phyloP scores from a whole-genome alignment of 2,113 vertebrate species.

The Cheirogaleus medius region DNA sequence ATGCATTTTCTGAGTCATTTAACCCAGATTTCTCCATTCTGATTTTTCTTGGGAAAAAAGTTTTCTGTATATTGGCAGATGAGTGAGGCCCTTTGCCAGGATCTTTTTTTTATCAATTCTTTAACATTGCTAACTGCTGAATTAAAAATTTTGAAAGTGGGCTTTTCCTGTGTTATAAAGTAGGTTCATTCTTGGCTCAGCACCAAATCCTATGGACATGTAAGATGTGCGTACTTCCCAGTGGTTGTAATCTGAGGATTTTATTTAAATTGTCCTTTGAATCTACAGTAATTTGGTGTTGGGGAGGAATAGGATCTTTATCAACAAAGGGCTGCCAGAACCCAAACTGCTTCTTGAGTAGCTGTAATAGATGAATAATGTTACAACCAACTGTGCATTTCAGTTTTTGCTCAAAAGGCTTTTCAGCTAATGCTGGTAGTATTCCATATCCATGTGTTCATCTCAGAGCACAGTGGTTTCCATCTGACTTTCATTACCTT shows the following conservation, averaged over 20 bases:
- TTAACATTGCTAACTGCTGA: neutral
- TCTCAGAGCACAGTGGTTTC: slow-evolving; percentile 17
- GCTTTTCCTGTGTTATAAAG: slow-evolving; percentile 2
- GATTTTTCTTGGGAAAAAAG: slow-evolving; percentile 47
- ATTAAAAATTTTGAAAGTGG: slow-evolving; percentile 14
- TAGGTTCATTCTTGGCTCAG: neutral
- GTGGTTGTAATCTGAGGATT: slow-evolving; percentile 6
- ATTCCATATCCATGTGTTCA: slow-evolving; percentile 26
- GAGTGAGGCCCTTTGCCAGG: slow-evolving; percentile 17
- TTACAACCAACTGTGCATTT: slow-evolving; percentile 52
- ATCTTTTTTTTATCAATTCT: neutral
- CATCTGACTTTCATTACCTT: slow-evolving; percentile 57
- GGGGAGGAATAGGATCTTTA: slow-evolving; percentile 42
- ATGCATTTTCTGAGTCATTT: slow-evolving; percentile 77
- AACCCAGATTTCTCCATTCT: slow-evolving; percentile 65
- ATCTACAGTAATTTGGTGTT: slow-evolving; percentile 44
- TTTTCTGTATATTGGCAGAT: neutral
- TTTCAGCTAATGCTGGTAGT: slow-evolving; percentile 34
- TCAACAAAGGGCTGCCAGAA: slow-evolving; percentile 63
- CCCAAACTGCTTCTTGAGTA: slow-evolving; percentile 61
- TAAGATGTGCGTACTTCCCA: neutral
- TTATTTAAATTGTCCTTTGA: slow-evolving; percentile 51
- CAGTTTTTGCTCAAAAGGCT: slow-evolving; percentile 41
- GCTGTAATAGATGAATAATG: slow-evolving; percentile 65
- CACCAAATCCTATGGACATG: neutral